Percentiles rank a stretch among this genome's conserved stretches.
Evolutionary conservation across 2,113 vertebrate genomes (phyloP).

Genomic region (Mixornis gularis): DNA sequence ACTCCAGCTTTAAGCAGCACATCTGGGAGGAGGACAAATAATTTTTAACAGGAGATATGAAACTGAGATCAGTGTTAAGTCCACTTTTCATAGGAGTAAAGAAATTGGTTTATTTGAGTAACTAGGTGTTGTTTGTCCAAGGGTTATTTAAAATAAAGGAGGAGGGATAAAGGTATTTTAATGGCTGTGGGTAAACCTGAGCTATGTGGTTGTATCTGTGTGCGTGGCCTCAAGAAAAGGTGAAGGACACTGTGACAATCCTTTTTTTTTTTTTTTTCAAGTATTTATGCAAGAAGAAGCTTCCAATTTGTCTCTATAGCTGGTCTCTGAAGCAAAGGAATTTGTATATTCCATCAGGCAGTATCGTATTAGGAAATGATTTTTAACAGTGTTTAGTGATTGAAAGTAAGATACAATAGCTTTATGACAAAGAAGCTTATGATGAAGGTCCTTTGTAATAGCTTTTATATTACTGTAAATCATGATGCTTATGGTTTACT

Average conservation of each 20-base stretch:
- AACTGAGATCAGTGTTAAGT: background rate
- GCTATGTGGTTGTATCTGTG: background rate
- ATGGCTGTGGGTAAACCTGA: background rate
- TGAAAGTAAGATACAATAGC: conserved; percentile 58
- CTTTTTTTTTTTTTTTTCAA: background rate
- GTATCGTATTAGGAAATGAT: conserved; percentile 22
- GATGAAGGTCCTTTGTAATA: conserved; percentile 50
- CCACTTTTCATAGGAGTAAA: background rate
- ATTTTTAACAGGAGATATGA: background rate
- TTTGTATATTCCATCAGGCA: background rate
- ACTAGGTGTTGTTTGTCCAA: background rate
- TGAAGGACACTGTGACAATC: background rate
- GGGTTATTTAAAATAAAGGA: background rate
- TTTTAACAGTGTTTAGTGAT: conserved; percentile 62
- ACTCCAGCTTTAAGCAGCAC: background rate
- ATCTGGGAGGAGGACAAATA: background rate
- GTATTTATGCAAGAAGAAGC: background rate
- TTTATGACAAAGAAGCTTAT: conserved; percentile 63
- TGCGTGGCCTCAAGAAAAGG: background rate
- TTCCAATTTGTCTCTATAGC: background rate
- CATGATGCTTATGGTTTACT: conserved; percentile 52
- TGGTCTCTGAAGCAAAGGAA: conserved; percentile 41
- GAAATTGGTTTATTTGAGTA: background rate
- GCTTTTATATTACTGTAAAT: conserved; percentile 57
- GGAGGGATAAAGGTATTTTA: background rate